Evolutionary conservation across 2,113 vertebrate genomes (phyloP).

Genomic region (Cynopterus brachyotis): DNA sequence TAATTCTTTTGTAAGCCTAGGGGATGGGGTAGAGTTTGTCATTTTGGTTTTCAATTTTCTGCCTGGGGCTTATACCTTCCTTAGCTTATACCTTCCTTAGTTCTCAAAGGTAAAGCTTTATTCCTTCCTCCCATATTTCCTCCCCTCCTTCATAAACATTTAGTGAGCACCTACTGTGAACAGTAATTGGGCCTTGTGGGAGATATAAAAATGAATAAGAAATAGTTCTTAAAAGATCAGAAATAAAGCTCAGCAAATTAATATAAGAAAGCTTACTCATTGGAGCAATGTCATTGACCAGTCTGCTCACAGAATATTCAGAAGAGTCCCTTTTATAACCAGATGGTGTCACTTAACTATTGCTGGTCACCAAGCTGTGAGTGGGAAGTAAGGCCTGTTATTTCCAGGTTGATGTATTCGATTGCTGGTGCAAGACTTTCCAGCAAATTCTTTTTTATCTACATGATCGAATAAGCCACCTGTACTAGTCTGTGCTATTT

Average conservation of each 20-base stretch:
- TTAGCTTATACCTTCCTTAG: background rate
- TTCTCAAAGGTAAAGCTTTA: background rate
- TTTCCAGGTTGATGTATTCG: background rate
- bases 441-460: background rate
- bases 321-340: background rate
- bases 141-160: background rate
- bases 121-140: background rate
- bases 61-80: background rate
- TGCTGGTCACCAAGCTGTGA: background rate
- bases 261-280: background rate
- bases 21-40: no score
- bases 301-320: background rate
- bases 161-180: background rate
- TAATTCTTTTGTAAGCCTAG: background rate
- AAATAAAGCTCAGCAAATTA: background rate
- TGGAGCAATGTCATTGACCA: background rate
- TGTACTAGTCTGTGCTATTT: background rate
- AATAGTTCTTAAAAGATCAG: background rate
- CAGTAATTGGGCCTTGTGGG: background rate
- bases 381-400: background rate
- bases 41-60: background rate
- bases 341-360: accelerated
- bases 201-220: background rate
- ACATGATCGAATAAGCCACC: background rate
- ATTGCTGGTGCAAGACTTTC: background rate